phyloP scores from a whole-genome alignment of 2,797 vertebrate species.

The Rhinella marina region DNA sequence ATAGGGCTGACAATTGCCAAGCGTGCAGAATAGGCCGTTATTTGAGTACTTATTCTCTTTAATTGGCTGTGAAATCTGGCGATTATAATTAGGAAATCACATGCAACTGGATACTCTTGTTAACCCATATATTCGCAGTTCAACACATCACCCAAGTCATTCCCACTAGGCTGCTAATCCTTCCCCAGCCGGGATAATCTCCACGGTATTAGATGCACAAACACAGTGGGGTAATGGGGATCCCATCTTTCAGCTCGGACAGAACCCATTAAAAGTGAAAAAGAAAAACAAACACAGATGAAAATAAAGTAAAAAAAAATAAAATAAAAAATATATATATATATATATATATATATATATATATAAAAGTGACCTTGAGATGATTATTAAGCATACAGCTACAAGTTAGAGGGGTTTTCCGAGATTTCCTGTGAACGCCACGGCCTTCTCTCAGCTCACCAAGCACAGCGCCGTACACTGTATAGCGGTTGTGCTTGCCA shows the following conservation, averaged over 20 bases:
- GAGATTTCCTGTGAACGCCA: too few species aligned
- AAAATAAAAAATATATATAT: neutral
- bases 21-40: constrained; percentile 41
- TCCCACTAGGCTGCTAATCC: constrained; percentile 53
- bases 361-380: too few species aligned
- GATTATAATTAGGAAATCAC: constrained; percentile 59
- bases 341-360: too few species aligned
- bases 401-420: too few species aligned
- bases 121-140: constrained; percentile 49
- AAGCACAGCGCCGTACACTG: too few species aligned
- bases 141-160: constrained; percentile 34
- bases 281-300: neutral
- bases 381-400: too few species aligned
- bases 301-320: neutral
- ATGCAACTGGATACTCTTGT: constrained; percentile 58
- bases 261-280: constrained; percentile 28
- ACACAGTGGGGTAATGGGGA: constrained; percentile 37
- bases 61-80: constrained; percentile 59
- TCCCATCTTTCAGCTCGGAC: constrained; percentile 13
- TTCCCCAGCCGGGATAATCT: constrained; percentile 50
- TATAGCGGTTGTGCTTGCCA: too few species aligned
- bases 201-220: constrained; percentile 33
- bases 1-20: constrained; percentile 20
- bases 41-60: constrained; percentile 50
- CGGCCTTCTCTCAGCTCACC: too few species aligned